Evolutionary conservation across 2,113 vertebrate genomes (phyloP), one percentile per base, ranked within the genome.

Genomic region (Siniperca chuatsi): DNA sequence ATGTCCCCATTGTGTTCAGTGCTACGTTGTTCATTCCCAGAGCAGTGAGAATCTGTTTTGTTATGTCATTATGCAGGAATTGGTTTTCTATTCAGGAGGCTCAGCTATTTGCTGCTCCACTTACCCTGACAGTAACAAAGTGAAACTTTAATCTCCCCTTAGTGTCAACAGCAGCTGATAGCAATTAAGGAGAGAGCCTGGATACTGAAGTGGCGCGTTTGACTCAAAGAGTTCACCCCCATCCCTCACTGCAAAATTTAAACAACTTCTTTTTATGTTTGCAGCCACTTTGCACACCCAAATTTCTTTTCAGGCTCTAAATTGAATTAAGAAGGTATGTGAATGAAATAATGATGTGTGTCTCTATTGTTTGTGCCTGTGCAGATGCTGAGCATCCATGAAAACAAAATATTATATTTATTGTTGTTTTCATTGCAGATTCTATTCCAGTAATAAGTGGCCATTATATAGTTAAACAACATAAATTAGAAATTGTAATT

Each of bases 51-150:
- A 88, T 94, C 85, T 93, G 90, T 92, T 95, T 94, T 89, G 87
- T 93, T 90, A 84, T 90, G 87, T 94, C 90, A 94, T 95, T 92
- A 95, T 92, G 86, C 91, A 90, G 90, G 81, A 88, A 92, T 92
- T 93, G 90, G 82, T 92, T 93, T 94, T 92, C 92, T 90, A 93
- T 93, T 94, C 90, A 90, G 90, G 86, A 88, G 84, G 87, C 88
- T 94, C 89, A 89, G 90, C 93, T 93, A 95, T 96, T 95, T 95
- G 90, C 92, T 93, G 95, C 94, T 95, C 92, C 91, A 92, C 93
- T 96, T 93, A 92, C 92, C 91, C 92, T 89, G 94, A 95, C 93
- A 92, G 92, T 87, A 94, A 95, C 93, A 95, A 95, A 95, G 94
- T 94, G 92, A 95, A 95, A 94, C 92, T 95, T 94, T 90, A 92